phyloP scores from a whole-genome alignment of 2,888 invertebrate genomes.

The Eledona agricola region DNA sequence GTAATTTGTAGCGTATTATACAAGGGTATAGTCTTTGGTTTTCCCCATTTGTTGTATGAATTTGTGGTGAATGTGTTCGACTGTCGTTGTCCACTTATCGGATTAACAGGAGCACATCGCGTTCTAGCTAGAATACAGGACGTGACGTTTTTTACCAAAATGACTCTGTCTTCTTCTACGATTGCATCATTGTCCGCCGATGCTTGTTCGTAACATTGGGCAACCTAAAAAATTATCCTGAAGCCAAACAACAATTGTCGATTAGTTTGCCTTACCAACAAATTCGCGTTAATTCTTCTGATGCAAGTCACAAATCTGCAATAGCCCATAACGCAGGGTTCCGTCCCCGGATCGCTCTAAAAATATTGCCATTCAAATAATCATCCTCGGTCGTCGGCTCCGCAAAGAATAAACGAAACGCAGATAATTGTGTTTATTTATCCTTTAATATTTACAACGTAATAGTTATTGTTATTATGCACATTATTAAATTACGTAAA shows the following conservation, averaged over 20 bases:
- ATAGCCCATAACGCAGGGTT: constrained; percentile 67
- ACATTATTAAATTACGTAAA: constrained; percentile 31
- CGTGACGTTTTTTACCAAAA: constrained; percentile 70
- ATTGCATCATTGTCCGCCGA: constrained; percentile 65
- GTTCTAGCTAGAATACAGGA: constrained; percentile 72
- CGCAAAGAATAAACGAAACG: constrained; percentile 7
- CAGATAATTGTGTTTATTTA: constrained; percentile 26
- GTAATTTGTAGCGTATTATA: constrained; percentile 69
- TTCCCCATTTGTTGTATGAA: constrained; percentile 47
- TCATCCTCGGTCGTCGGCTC: constrained; percentile 1
- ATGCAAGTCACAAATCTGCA: constrained; percentile 71
- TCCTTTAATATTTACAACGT: constrained; percentile 23
- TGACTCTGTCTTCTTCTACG: constrained; percentile 65
- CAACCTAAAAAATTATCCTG: constrained; percentile 59
- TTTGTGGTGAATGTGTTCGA: constrained; percentile 62
- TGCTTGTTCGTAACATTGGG: constrained; percentile 66
- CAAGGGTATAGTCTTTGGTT: constrained; percentile 50
- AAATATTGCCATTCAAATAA: constrained; percentile 11
- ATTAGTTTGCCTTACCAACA: constrained; percentile 62
- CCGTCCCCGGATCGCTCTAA: constrained; percentile 37
- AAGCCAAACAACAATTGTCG: constrained; percentile 2
- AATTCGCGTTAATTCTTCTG: constrained; percentile 66
- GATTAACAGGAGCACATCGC: constrained; percentile 70
- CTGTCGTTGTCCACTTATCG: constrained; percentile 72
- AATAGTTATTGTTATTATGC: constrained; percentile 28